A percentile compares a stretch with the other conserved stretches of the same genome.
These are phyloP conservation scores for Ommatoiulus sabulosus DNA, from an alignment of 2,888 invertebrate species.

Conservation along the genomic window DNA sequence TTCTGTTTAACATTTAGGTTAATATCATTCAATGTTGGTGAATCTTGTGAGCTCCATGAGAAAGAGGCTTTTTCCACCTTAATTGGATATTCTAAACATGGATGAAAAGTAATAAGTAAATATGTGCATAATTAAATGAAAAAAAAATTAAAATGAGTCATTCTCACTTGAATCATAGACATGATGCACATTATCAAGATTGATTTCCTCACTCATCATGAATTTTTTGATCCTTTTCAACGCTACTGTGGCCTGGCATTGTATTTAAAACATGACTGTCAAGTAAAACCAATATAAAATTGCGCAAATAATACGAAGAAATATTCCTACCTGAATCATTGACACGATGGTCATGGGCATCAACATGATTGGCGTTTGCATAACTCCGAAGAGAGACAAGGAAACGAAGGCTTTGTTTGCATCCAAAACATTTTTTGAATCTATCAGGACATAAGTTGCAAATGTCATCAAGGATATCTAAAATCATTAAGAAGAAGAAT, in stretches of 20 bases:
- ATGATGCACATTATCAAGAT: slow-evolving; percentile 60
- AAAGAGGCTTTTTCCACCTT: slow-evolving; percentile 90
- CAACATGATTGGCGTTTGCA: slow-evolving; percentile 70
- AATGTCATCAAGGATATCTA: slow-evolving; percentile 66
- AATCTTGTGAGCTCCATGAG: slow-evolving; percentile 79
- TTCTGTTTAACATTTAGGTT: slow-evolving; percentile 65
- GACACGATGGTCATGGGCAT: slow-evolving; percentile 63
- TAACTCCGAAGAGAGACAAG: slow-evolving; percentile 70
- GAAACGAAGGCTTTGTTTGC: slow-evolving; percentile 71
- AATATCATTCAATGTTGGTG: slow-evolving; percentile 72
- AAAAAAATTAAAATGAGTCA: not conserved
- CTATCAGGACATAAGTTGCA: slow-evolving; percentile 68
- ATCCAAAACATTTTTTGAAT: slow-evolving; percentile 68
- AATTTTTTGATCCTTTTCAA: slow-evolving; percentile 68
- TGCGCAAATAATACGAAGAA: not conserved
- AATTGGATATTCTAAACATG: slow-evolving; percentile 77
- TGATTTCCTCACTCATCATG: slow-evolving; percentile 68
- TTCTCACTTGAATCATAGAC: slow-evolving; percentile 53
- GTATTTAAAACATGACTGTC: not conserved
- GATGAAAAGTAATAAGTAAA: not conserved
- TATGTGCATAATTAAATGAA: too few relatives aligned
- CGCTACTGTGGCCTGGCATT: slow-evolving; percentile 67
- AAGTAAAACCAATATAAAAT: not conserved
- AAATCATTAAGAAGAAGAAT: not conserved
- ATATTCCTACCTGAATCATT: slow-evolving; percentile 63